Evolutionary conservation across 2,888 invertebrate species (phyloP), one percentile per base, ranked within the genome.

Genomic region (Laothoe populi): DNA sequence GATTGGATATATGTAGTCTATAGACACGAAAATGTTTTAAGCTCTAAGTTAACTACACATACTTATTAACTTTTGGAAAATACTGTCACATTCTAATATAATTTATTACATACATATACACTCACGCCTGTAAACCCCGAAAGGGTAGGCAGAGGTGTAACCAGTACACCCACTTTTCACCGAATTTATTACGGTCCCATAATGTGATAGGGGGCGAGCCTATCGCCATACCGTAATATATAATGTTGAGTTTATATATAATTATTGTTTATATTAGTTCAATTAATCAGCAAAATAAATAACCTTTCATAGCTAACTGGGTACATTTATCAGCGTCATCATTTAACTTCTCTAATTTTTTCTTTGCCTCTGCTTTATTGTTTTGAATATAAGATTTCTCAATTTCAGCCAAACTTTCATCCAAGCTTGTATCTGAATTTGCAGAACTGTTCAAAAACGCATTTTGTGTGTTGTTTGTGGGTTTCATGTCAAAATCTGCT

Each of bases 331-430:
- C 3, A 7, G 8, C 10, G n/a, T 53, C 11, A 3, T 31, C 31
- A 49, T 26, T 16, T 7, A 49, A 2, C 44, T 44, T 19, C 7
- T 19, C 44, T 19, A 44, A 44, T 1, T 19, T 44, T 19, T 42
- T 42, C 16, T 44, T 44, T 4, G 5, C 19, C 19, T 19, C 44
- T 16, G 0, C 19, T 19, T 44, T 44, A 1, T 19, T 19, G 8
- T 19, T 44, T 10, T 44, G 19, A 8, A 44, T 19, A 19, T 19
- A 44, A 19, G 5, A 7, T 10, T 7, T 49, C 24, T 31, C 49
- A 31, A 26, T 31, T 31, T 53, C 53, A 11, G 53, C 10, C 53
- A 35, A 35, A 53, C 53, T 35, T 19, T 53, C 53, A 35, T 53
- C 35, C 5, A 53, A 4, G 4, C 19, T 53, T 8, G 53, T 31